Conservation (phyloP, 2,888 invertebrate species). For the Unio pictorum region DNA sequence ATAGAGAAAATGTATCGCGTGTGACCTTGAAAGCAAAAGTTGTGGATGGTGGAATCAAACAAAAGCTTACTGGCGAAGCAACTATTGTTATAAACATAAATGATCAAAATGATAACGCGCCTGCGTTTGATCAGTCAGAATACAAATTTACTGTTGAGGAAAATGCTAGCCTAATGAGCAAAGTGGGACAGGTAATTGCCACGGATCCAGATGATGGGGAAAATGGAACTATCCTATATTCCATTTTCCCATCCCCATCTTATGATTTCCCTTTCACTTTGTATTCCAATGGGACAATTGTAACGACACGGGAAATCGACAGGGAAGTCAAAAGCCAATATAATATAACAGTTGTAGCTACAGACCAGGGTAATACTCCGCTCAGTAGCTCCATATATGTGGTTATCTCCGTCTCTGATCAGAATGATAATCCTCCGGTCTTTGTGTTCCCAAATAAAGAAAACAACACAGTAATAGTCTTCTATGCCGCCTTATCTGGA, state of each 20-base stretch:
- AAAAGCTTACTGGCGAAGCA: constrained; percentile 26
- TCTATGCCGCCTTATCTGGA: constrained; percentile 36
- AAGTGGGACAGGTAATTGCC: constrained; percentile 40
- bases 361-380: constrained; percentile 40
- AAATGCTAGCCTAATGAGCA: constrained; percentile 34
- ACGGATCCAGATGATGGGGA: constrained; percentile 43
- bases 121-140: constrained; percentile 35
- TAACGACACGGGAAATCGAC: constrained; percentile 41
- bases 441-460: constrained; percentile 45
- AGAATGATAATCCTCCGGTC: constrained; percentile 51
- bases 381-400: constrained; percentile 46
- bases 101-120: constrained; percentile 51
- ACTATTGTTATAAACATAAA: constrained; percentile 38
- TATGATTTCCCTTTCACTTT: constrained; percentile 41
- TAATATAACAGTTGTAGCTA: constrained; percentile 42
- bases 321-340: constrained; percentile 39
- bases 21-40: constrained; percentile 45
- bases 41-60: constrained; percentile 35
- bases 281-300: constrained; percentile 42
- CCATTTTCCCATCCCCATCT: constrained; percentile 18
- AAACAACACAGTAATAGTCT: constrained; percentile 45
- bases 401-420: constrained; percentile 43
- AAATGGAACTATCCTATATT: constrained; percentile 31
- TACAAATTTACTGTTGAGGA: constrained; percentile 42
- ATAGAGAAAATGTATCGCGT: constrained; percentile 46